Conservation (phyloP, 1,140 invertebrate genomes). For the Physella acuta region DNA sequence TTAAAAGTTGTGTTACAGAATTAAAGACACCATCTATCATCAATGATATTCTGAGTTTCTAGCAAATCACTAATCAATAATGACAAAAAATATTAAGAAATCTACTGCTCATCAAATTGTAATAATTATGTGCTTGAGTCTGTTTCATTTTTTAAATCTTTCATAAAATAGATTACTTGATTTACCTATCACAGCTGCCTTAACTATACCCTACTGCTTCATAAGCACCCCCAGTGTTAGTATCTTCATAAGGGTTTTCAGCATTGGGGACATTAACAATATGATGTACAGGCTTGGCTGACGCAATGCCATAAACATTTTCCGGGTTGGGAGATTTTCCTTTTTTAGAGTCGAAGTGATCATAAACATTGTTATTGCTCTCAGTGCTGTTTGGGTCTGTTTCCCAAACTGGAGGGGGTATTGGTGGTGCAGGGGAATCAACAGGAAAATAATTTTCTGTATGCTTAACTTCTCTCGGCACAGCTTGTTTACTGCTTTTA, state of each 20-base stretch:
- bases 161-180: not conserved
- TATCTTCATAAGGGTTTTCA: conserved; percentile 14
- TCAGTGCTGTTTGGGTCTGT: not conserved
- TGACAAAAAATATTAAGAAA: not conserved
- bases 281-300: not conserved
- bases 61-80: not conserved
- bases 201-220: not conserved
- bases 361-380: not conserved
- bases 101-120: not conserved
- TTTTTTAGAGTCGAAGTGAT: not conserved
- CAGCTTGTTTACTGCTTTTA: not conserved
- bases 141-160: not conserved
- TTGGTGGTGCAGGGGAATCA: not conserved
- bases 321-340: not conserved
- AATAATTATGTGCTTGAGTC: not conserved
- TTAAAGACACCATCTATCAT: no score
- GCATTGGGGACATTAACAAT: not conserved
- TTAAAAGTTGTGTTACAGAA: no score
- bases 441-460: not conserved
- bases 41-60: not conserved
- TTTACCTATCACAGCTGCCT: not conserved
- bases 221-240: not conserved
- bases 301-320: conserved; percentile 6
- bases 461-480: not conserved
- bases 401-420: not conserved